These are phyloP conservation scores for Hoplias malabaricus DNA, from an alignment of 2,113 vertebrate genomes.

Conservation along the genomic window DNA sequence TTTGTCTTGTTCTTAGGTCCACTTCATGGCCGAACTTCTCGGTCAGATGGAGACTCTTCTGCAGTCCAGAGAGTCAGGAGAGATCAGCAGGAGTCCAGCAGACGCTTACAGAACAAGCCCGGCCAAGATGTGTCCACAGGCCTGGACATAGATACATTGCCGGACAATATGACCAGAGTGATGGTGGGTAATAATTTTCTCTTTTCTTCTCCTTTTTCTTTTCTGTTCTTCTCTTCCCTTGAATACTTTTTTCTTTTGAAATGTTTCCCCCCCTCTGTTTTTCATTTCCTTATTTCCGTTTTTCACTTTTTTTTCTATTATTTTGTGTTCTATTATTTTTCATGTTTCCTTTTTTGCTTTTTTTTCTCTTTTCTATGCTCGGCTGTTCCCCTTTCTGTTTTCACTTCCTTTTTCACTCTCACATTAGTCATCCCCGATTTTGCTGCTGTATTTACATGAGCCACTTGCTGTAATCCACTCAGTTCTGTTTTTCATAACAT, in stretches of 20 bases:
- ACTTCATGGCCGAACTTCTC: neutral
- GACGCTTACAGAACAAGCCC: slow-evolving; percentile 28
- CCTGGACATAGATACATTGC: slow-evolving; percentile 31
- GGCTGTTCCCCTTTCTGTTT: neutral
- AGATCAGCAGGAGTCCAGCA: slow-evolving; percentile 34
- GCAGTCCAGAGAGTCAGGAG: slow-evolving; percentile 27
- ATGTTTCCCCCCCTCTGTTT: neutral
- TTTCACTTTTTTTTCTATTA: slow-evolving; percentile 3
- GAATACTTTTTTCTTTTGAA: neutral
- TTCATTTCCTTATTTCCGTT: neutral
- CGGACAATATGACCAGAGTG: slow-evolving; percentile 42
- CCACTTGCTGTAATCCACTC: neutral
- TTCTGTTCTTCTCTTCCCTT: neutral
- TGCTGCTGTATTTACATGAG: neutral
- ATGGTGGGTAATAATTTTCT: slow-evolving; percentile 26
- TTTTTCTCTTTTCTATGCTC: neutral
- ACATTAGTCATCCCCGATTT: neutral
- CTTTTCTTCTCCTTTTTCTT: neutral
- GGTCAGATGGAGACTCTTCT: slow-evolving; percentile 15
- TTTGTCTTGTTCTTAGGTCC: slow-evolving; percentile 26
- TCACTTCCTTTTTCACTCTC: neutral
- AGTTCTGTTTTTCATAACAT: neutral
- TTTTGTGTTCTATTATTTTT: no score
- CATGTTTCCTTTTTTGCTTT: slow-evolving; percentile 26
- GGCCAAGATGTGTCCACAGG: slow-evolving; percentile 21